Conservation (phyloP, 2,888 invertebrate species). For the Eupeodes latifasciatus region DNA sequence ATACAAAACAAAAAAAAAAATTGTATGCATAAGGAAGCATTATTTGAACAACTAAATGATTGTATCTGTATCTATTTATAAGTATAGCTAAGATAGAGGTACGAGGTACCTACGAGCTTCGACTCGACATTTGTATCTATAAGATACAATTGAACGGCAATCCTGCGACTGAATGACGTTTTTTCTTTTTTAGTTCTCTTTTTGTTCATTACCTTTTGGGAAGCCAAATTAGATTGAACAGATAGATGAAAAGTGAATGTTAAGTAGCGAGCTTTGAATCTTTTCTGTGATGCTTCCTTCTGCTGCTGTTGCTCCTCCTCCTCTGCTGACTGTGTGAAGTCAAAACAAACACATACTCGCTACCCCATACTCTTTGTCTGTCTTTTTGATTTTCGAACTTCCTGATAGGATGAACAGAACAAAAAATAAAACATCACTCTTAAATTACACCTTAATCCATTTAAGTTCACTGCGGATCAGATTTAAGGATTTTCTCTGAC, state of each 20-base stretch:
- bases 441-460: slow-evolving; percentile 57
- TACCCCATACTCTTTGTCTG: neutral
- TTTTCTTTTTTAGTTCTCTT: neutral
- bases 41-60: slow-evolving; percentile 52
- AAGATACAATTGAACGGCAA: neutral
- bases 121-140: neutral
- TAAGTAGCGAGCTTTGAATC: slow-evolving; percentile 18
- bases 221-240: slow-evolving; percentile 25
- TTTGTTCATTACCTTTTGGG: neutral
- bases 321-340: neutral
- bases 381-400: neutral
- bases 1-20: neutral
- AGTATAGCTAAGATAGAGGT: no score
- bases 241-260: slow-evolving; percentile 18
- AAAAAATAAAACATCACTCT: slow-evolving; percentile 15
- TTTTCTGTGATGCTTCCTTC: neutral
- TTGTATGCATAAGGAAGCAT: neutral
- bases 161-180: slow-evolving; percentile 8
- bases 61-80: neutral
- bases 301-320: no score
- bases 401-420: neutral
- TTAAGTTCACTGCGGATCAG: slow-evolving; percentile 44
- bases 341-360: neutral
- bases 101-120: no score
- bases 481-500: slow-evolving; percentile 33